These are phyloP conservation scores for Drosophila tani DNA, from an alignment of 1,140 invertebrate genomes.

Conservation along the genomic window DNA sequence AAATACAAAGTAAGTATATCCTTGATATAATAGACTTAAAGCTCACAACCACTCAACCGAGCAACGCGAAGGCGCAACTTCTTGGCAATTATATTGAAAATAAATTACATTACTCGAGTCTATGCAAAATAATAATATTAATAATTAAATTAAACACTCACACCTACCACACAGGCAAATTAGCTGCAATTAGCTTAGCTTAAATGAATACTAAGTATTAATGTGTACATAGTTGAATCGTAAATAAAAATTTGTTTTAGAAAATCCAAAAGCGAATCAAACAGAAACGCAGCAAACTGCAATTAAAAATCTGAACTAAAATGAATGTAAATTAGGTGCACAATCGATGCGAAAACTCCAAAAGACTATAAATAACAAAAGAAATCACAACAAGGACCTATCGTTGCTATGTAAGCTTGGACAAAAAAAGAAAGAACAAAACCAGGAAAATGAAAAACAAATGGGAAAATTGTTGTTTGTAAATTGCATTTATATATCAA, in stretches of 20 bases:
- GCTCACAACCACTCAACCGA: slow-evolving; percentile 35
- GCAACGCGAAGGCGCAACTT: slow-evolving; percentile 46
- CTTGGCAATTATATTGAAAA: slow-evolving; percentile 73
- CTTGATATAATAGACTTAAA: slow-evolving; percentile 54
- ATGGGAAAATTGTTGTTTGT: slow-evolving; percentile 46
- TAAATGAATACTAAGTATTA: slow-evolving; percentile 64
- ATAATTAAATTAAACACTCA: slow-evolving; percentile 28
- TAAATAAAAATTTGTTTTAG: slow-evolving; percentile 49
- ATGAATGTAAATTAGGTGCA: slow-evolving; percentile 62
- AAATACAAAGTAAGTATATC: slow-evolving; percentile 42
- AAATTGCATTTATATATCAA: slow-evolving; percentile 68
- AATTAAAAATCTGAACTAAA: slow-evolving; percentile 45
- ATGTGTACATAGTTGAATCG: slow-evolving; percentile 47
- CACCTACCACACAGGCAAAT: slow-evolving; percentile 40
- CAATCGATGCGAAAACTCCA: slow-evolving; percentile 58
- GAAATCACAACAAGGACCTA: slow-evolving; percentile 39
- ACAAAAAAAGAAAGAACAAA: slow-evolving; percentile 24
- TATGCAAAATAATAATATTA: slow-evolving; percentile 32
- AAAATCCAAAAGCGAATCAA: slow-evolving; percentile 27
- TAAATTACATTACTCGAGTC: slow-evolving; percentile 56
- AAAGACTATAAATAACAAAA: slow-evolving; percentile 70
- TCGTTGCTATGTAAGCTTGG: slow-evolving; percentile 47
- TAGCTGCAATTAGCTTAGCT: slow-evolving; percentile 75
- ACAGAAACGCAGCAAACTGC: slow-evolving; percentile 22
- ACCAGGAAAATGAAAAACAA: slow-evolving; percentile 6